Conservation (phyloP, 2,797 vertebrate genomes). For the Distichodus sexfasciatus region DNA sequence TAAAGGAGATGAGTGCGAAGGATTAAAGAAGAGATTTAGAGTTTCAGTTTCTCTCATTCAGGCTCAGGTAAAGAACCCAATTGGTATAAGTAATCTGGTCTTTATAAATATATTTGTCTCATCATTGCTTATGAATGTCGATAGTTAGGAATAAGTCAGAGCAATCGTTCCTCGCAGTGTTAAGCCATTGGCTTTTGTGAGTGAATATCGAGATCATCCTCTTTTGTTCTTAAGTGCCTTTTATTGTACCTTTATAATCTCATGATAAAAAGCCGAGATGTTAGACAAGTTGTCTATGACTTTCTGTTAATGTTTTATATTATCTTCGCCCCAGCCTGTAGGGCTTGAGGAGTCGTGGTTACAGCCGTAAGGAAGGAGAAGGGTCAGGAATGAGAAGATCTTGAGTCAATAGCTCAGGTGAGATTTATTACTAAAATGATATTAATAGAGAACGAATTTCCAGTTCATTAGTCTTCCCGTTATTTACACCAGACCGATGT, state of each 20-base stretch:
- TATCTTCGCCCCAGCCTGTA: conserved; percentile 55
- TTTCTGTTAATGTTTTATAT: not conserved
- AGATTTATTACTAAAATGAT: conserved; percentile 14
- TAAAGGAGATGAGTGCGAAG: conserved; percentile 76
- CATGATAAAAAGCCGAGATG: too few species aligned
- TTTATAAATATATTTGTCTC: too few species aligned
- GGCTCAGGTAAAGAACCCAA: conserved; percentile 83
- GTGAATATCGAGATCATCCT: too few species aligned
- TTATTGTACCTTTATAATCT: too few species aligned
- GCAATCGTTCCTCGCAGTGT: too few species aligned
- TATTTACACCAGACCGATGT: too few species aligned
- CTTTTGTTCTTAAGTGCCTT: too few species aligned
- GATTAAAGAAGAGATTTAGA: conserved; percentile 83
- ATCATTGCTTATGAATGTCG: too few species aligned
- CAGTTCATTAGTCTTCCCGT: not conserved
- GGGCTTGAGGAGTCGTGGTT: conserved; percentile 84
- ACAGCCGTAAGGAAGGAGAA: conserved; percentile 89
- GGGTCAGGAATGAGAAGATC: conserved; percentile 72
- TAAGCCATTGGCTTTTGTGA: too few species aligned
- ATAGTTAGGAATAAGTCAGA: too few species aligned
- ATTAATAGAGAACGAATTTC: not conserved
- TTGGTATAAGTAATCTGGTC: too few species aligned
- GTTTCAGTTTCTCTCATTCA: conserved; percentile 88
- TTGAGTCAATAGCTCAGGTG: conserved; percentile 80
- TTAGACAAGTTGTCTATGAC: not conserved